Base-by-base conservation (phyloP, 2,888 invertebrate genomes). In the Clusia tigrina region DNA sequence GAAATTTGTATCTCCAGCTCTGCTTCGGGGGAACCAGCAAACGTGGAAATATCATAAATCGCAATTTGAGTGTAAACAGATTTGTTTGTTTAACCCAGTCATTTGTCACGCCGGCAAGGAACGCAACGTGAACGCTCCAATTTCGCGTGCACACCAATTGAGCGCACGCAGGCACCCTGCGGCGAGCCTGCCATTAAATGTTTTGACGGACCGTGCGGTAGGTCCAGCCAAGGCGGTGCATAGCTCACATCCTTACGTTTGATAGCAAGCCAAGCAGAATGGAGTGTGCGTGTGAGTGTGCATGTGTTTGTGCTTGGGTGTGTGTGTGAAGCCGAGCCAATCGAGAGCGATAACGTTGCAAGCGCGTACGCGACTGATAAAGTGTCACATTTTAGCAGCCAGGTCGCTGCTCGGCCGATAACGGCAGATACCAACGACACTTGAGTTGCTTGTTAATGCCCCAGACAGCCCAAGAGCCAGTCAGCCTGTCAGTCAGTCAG, bases 51-150 rank as follows among this genome's bases (percentile, higher is more conserved):
- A 3, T 15, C 48, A 48, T 32, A 46, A 46, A 62, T 68, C 67
- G 64, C 67, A 68, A 66, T 63, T 65, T 60, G 69, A 69, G 71
- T 70, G 70, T 72, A 73, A 74, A 74, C 73, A 74, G 69, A 71
- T 73, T 75, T 76, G 74, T 76, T 74, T 76, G 70, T 71, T 71
- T 69, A 69, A 69, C 64, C 69, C 60, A 70, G 69, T 73, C 74
- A 73, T 74, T 71, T 71, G 71, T 69, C 69, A 71, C 48, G 22
- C 10, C 20, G 5, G 48, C 18, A 48, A 48, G n/a, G n/a, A n/a
- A n/a, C n/a, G n/a, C n/a, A n/a, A n/a, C n/a, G n/a, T n/a, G n/a
- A n/a, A 20, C 18, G 48, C 48, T 48, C 48, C 63, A 63, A 67
- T 66, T 53, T 68, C 68, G 66, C 46, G 66, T 66, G 64, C 62